Evolutionary conservation across 2,797 vertebrate genomes (phyloP).

Genomic region (Pseudochirops cupreus): DNA sequence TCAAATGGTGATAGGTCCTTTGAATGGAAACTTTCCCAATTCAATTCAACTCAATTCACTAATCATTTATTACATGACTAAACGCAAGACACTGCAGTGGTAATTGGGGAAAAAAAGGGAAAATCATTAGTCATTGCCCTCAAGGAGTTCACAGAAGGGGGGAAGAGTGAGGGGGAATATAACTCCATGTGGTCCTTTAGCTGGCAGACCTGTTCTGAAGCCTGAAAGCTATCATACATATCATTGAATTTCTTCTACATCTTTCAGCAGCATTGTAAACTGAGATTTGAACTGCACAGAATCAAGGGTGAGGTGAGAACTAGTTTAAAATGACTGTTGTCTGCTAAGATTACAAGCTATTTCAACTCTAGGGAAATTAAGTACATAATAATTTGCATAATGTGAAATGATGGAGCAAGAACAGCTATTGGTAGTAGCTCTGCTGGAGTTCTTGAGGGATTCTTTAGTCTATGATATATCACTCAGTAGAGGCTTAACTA

Average conservation of each 20-base stretch:
- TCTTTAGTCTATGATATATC: background rate
- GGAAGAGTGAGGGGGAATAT: fast-evolving
- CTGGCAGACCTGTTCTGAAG: too few species aligned
- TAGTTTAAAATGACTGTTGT: background rate
- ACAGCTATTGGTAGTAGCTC: background rate
- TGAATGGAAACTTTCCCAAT: background rate
- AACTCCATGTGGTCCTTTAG: background rate
- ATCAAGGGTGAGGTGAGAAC: background rate
- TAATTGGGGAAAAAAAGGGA: background rate
- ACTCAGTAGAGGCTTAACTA: background rate
- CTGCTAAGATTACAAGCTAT: background rate
- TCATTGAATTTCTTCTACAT: fast-evolving
- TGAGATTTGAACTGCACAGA: fast-evolving
- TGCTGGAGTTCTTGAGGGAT: background rate
- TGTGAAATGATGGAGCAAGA: background rate
- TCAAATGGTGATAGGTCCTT: background rate
- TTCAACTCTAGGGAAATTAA: background rate
- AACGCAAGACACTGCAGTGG: background rate
- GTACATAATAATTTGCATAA: background rate
- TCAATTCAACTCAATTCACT: background rate
- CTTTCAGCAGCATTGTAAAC: background rate
- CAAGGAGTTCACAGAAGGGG: background rate
- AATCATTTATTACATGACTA: background rate
- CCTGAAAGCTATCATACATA: fast-evolving
- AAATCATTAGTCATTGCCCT: background rate